phyloP scores from a whole-genome alignment of 2,797 vertebrate genomes.

The Betta splendens region DNA sequence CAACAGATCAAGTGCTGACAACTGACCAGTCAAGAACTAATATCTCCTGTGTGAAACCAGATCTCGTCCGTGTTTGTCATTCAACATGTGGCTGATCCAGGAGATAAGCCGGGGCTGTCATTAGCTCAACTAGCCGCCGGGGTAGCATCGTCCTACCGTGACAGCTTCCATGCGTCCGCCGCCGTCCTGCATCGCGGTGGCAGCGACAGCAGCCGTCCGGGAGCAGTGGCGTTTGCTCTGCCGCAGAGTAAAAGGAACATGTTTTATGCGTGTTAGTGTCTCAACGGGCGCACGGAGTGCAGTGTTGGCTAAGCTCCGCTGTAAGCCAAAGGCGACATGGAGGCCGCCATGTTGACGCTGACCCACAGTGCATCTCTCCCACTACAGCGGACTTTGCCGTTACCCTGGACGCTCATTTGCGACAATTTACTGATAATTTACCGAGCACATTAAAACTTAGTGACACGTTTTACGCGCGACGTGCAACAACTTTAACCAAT shows the following conservation, averaged over 20 bases:
- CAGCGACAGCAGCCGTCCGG: conserved; percentile 46
- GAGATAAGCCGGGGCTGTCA: conserved; percentile 25
- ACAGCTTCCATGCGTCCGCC: conserved; percentile 63
- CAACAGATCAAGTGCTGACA: not conserved
- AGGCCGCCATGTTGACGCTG: conserved; percentile 77
- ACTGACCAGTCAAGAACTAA: not conserved
- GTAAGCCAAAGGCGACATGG: conserved; percentile 56
- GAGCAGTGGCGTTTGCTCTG: conserved; percentile 44
- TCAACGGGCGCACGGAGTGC: conserved; percentile 7
- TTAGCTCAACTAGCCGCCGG: conserved; percentile 23
- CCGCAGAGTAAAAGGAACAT: conserved; percentile 76
- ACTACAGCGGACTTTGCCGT: not conserved
- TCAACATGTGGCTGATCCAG: conserved; percentile 4
- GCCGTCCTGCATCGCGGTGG: conserved; percentile 58
- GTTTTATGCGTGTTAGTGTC: conserved; percentile 15
- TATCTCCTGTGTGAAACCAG: conserved; percentile 2
- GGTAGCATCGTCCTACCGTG: conserved; percentile 70
- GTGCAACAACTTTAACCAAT: not conserved
- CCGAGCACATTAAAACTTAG: fast-evolving
- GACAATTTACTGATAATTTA: not conserved
- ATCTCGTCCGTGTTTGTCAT: conserved; percentile 4
- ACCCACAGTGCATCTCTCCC: conserved; percentile 65
- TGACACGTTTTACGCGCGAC: fast-evolving
- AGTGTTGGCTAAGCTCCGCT: conserved; percentile 39
- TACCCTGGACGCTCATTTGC: not conserved